These are phyloP conservation scores for Chydorus sphaericus DNA, from an alignment of 2,888 invertebrate genomes.

Conservation along the genomic window DNA sequence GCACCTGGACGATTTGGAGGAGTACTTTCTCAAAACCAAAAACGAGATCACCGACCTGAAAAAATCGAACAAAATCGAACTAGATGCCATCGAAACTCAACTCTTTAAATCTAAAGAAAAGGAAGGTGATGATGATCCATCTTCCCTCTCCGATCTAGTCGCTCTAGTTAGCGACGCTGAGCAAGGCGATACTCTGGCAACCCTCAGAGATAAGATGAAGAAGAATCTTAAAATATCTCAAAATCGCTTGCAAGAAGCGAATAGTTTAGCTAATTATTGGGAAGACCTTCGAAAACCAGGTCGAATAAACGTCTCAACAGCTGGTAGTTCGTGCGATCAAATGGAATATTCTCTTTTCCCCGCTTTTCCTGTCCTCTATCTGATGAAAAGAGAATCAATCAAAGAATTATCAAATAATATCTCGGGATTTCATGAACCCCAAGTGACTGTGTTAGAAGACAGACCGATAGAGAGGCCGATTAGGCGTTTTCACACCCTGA, in stretches of 20 bases:
- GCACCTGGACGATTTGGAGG: no score
- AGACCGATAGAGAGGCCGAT: no score
- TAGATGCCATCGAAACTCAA: background rate
- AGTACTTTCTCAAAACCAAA: no score
- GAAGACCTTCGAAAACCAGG: background rate
- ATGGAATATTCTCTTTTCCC: background rate
- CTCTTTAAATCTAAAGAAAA: background rate
- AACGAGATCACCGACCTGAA: no score
- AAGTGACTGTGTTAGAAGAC: no score
- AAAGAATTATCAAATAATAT: no score
- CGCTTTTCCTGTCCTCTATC: no score
- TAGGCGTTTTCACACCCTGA: no score
- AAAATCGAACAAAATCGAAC: background rate
- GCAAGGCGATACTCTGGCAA: background rate
- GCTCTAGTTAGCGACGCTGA: background rate
- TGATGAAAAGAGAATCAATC: no score
- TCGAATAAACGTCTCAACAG: background rate
- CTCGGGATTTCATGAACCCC: no score
- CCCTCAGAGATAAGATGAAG: background rate
- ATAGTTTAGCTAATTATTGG: background rate
- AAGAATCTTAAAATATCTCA: background rate
- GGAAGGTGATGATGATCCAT: background rate
- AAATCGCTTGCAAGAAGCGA: background rate
- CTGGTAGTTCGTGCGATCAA: background rate
- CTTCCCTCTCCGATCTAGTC: background rate